Base-by-base conservation (phyloP, 2,888 invertebrate species). In the Torymus aiolomorphi region DNA sequence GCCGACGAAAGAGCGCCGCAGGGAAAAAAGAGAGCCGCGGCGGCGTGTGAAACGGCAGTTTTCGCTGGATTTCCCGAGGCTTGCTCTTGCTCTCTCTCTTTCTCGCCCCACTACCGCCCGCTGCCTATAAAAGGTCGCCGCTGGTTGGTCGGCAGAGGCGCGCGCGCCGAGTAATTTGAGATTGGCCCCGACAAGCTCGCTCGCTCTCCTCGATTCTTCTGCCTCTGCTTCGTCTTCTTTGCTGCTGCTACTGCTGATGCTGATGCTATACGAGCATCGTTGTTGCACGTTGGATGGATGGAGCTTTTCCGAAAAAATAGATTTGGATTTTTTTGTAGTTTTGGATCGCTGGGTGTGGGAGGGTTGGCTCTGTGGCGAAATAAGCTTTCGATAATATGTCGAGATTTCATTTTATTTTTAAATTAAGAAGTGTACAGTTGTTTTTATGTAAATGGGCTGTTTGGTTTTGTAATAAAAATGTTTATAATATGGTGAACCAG, bases 101-200 rank as follows among this genome's bases (percentile, higher is more conserved):
- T 16, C 84, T 18, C 80, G 82, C 87, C 88, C 89, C 88, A 87
- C 88, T 87, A 86, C 87, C 78, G 74, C 80, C 82, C 84, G 87
- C 89, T 89, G 89, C 88, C 90, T 90, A 90, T 90, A 90, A 89
- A 90, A 90, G 89, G 90, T 89, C 84, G 88, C 86, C 87, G 83
- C 83, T 83, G 86, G 86, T 86, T 87, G 31, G 89, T 86, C 88
- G 86, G 88, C 86, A 86, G 85, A 88, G 86, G 86, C 85, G 86
- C 82, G 84, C 16, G 11, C 63, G 8, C 66, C 81, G 86, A 88
- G 90, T 90, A 90, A 90, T 90, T 90, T 90, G 90, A 90, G 90
- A 90, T 90, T 89, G 86, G 87, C 87, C 86, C 86, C 87, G 56
- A 69, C 20, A 20, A 42, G 67, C 51, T 52, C 66, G 16, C 73